Percentiles rank a stretch among this genome's conserved stretches.
Conservation (phyloP, 2,888 invertebrate genomes). For the Drosophila glabriapex region DNA sequence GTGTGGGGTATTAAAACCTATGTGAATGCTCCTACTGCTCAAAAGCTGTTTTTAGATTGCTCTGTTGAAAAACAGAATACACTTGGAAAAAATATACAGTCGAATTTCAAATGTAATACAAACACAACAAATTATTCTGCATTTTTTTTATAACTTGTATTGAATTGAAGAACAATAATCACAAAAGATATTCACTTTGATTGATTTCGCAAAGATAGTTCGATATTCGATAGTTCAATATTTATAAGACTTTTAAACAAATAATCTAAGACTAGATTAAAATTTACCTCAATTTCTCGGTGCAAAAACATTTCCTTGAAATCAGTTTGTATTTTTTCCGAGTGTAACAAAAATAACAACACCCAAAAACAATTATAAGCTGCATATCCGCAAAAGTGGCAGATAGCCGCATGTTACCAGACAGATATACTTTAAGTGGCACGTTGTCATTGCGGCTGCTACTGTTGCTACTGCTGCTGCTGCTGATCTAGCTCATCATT, state of each 20-base stretch:
- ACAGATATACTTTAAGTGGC: conserved; percentile 23
- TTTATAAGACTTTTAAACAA: background rate
- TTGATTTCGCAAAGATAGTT: background rate
- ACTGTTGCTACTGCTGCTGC: background rate
- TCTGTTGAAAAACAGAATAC: background rate
- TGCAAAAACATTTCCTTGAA: background rate
- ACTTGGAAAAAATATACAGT: background rate
- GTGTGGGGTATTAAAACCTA: conserved; percentile 38
- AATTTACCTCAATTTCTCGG: background rate
- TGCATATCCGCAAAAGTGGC: conserved; percentile 49
- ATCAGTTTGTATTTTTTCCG: background rate
- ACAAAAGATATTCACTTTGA: background rate
- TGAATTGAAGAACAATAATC: background rate
- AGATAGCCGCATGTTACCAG: conserved; percentile 62
- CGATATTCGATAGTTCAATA: no score
- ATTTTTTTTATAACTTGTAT: background rate
- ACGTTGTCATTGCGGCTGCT: conserved; percentile 8
- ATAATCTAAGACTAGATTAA: no score
- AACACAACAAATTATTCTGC: accelerated
- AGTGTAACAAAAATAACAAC: background rate
- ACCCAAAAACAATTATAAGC: conserved; percentile 63
- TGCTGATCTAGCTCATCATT: conserved; percentile 5
- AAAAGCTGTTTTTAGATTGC: background rate
- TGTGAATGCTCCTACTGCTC: conserved; percentile 23
- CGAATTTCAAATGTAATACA: background rate